Base-by-base conservation (phyloP, 2,113 vertebrate species). In the Cephalopterus ornatus region DNA sequence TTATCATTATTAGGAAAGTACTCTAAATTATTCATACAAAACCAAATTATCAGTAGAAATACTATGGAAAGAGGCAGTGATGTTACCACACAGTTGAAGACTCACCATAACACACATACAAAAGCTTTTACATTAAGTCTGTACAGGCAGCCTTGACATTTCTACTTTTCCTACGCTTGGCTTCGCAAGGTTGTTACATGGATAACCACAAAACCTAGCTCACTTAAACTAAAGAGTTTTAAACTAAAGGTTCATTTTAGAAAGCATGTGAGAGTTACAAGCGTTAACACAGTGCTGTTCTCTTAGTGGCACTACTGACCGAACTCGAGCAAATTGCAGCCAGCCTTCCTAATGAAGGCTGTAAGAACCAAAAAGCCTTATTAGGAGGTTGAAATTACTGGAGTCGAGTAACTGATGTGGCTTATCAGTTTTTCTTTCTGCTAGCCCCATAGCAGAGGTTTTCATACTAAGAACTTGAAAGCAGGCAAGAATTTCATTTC, bases 21-120 rank as follows among this genome's bases (percentile, higher is more conserved):
- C 7, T 46, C 49, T 76, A 81, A 78, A 53, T 7, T 37, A 55
- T 27, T 73, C 17, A 61, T 9, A 58, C 30, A 75, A 89, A 85
- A 21, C 44, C 53, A 74, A 84, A 41, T 4, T 0, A 93, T 42
- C 39, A 68, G 21, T 23, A 35, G 58, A 52, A 88, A 21, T 35
- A 21, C 52, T 67, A 85, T 8, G 52, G 73, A 85, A 95, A 94
- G 85, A 94, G 88, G 90, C 81, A 92, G 66, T 79, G 77, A 59
- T 8, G 37, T 41, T 74, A 76, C 33, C 81, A 92, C 75, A 33
- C 50, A 76, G 39, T 0, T 85, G 47, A 87, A 93, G 59, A 70
- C 28, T 76, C 80, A 75, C 18, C 27, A 3, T 14, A 79, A 85
- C 22, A 73, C 41, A 83, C 27, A 42, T 4, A 59, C 2, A 50